Conservation (phyloP, 2,888 invertebrate genomes). For the Pandemis corylana region DNA sequence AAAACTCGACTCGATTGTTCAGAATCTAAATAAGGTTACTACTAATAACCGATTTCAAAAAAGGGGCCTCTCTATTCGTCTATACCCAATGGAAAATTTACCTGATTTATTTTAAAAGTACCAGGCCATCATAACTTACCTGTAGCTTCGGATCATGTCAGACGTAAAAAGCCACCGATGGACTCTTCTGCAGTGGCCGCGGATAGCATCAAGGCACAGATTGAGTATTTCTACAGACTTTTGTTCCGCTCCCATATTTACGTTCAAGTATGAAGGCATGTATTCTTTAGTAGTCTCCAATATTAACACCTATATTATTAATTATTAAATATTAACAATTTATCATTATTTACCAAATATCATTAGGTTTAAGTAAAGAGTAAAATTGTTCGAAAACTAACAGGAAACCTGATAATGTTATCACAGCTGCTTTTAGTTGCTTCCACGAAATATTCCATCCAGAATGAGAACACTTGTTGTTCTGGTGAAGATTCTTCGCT, state of each 20-base stretch:
- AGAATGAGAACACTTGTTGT: constrained; percentile 96
- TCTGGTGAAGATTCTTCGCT: constrained; percentile 91
- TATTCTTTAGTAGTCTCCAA: constrained; percentile 96
- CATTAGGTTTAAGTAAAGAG: not conserved
- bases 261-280: constrained; percentile 98
- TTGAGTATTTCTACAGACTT: constrained; percentile 96
- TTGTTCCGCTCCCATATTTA: constrained; percentile 97
- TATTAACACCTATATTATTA: constrained; percentile 87
- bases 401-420: constrained; percentile 95
- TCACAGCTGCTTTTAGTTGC: constrained; percentile 93
- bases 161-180: constrained; percentile 98
- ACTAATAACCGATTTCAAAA: too few species aligned
- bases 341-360: too few species aligned
- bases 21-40: too few species aligned
- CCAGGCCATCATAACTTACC: constrained; percentile 70
- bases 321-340: too few species aligned
- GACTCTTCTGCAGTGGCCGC: constrained; percentile 91
- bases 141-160: constrained; percentile 94
- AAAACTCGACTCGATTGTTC: too few species aligned
- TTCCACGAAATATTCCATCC: constrained; percentile 99
- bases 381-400: constrained; percentile 72
- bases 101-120: not conserved
- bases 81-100: too few species aligned
- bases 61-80: too few species aligned
- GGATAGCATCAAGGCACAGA: constrained; percentile 91